Conservation (phyloP, 2,888 invertebrate species). For the Brachyptera putata region DNA sequence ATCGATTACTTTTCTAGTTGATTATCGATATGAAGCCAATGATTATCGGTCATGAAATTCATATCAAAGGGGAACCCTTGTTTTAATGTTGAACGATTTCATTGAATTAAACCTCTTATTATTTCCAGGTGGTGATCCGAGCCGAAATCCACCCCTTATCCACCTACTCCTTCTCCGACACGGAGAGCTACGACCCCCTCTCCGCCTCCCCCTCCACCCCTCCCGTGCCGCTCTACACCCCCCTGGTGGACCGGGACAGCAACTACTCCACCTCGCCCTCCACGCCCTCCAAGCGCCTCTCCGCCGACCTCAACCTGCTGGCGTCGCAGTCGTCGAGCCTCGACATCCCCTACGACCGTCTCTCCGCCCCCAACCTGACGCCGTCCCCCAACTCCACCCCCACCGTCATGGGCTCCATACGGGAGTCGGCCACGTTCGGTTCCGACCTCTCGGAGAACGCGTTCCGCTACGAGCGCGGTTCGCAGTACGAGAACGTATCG, state of each 20-base stretch:
- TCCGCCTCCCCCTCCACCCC: constrained; percentile 39
- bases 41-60: too few relatives aligned
- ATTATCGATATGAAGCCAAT: too few relatives aligned
- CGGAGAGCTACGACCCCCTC: constrained; percentile 41
- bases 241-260: constrained; percentile 35
- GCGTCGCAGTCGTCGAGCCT: constrained; percentile 19
- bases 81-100: too few relatives aligned
- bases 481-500: too few relatives aligned
- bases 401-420: not conserved
- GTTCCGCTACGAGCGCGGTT: too few relatives aligned
- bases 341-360: constrained; percentile 16
- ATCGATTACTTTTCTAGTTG: too few relatives aligned
- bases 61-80: too few relatives aligned
- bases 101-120: too few relatives aligned
- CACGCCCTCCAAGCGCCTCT: constrained; percentile 22
- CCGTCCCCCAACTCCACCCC: constrained; percentile 6
- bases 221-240: constrained; percentile 36
- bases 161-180: constrained; percentile 41
- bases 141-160: constrained; percentile 45
- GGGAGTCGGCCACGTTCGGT: not conserved
- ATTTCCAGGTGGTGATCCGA: constrained; percentile 47
- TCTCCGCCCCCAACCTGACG: not conserved
- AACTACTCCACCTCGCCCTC: constrained; percentile 24
- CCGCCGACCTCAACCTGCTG: not conserved
- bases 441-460: too few relatives aligned